Evolutionary conservation across 2,797 vertebrate genomes (phyloP).

Genomic region (Hydrocynus forskahlii): DNA sequence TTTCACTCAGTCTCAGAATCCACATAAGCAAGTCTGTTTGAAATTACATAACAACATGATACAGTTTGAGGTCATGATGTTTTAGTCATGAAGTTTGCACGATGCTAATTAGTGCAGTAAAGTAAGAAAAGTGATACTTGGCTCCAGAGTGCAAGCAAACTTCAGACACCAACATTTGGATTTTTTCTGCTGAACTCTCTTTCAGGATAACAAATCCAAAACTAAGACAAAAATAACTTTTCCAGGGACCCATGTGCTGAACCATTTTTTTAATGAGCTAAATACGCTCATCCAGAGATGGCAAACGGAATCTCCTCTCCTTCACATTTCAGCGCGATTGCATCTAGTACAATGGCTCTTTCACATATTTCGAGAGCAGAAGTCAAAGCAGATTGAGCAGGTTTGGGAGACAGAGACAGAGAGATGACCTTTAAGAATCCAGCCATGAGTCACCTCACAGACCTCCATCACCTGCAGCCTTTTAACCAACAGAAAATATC

Average conservation of each 20-base stretch:
- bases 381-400: slow-evolving; percentile 43
- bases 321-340: not conserved
- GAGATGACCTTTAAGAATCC: slow-evolving; percentile 44
- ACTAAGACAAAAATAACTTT: not conserved
- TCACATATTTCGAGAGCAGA: slow-evolving; percentile 23
- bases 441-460: slow-evolving; percentile 36
- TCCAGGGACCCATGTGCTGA: slow-evolving; percentile 7
- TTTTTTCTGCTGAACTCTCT: no score
- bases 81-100: not conserved
- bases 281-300: not conserved
- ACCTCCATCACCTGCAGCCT: slow-evolving; percentile 29
- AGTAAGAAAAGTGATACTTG: no score
- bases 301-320: not conserved
- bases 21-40: not conserved
- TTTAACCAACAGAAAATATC: slow-evolving; percentile 30
- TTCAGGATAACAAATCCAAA: not conserved
- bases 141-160: no score
- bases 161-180: no score
- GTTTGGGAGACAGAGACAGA: slow-evolving; percentile 28
- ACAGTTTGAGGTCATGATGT: not conserved
- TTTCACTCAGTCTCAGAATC: not conserved
- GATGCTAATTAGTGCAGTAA: not conserved
- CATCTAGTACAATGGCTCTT: slow-evolving; percentile 9
- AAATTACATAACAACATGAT: not conserved
- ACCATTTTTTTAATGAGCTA: slow-evolving; percentile 1